Base-by-base conservation (phyloP, 2,888 invertebrate genomes). In the Endotricha flammealis region DNA sequence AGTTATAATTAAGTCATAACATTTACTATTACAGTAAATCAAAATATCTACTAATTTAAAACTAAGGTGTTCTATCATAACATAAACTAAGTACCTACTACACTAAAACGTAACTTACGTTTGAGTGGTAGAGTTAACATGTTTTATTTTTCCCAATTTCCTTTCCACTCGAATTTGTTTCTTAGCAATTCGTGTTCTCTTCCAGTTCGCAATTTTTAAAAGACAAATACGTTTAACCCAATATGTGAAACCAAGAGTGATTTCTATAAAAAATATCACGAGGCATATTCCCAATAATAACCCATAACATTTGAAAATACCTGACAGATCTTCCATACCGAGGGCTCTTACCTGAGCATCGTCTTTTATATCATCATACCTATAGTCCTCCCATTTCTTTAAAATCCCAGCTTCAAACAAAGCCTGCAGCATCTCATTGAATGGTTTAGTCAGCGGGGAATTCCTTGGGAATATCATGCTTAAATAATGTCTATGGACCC, bases 381-480 rank as follows among this genome's bases (percentile, higher is more conserved):
- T 67, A 34, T 76, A 81, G 31, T 78, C 64, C 44, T 83, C 81
- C 87, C 87, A 87, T 62, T 86, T 81, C 9, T 48, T 64, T 27
- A 87, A 54, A 6, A 87, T 53, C 0, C 87, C 87, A 1, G 68
- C 75, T 64, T 87, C 83, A 24, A 72, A 56, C 27, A 83, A 56
- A 11, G 35, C 56, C 43, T 70, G 57, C 42, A 83, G 54, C 27
- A 72, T 64, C 38, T 65, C 65, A 45, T 75, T 75, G 12, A 68
- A 70, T 9, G 57, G 46, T 2, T 64, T 59, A 0, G 77, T 71
- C 10, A 87, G 25, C 0, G 76, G 64, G 1, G 81, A 83, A 50
- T 85, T 38, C 49, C 66, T 75, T 0, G 65, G 63, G 3, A 80
- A 48, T 28, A 82, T 41, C 52, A 77, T 69, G 8, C 60, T 66